Evolutionary conservation across 2,113 vertebrate genomes (phyloP), one percentile per base, ranked within the genome.

Genomic region (Brachionichthys hirsutus): DNA sequence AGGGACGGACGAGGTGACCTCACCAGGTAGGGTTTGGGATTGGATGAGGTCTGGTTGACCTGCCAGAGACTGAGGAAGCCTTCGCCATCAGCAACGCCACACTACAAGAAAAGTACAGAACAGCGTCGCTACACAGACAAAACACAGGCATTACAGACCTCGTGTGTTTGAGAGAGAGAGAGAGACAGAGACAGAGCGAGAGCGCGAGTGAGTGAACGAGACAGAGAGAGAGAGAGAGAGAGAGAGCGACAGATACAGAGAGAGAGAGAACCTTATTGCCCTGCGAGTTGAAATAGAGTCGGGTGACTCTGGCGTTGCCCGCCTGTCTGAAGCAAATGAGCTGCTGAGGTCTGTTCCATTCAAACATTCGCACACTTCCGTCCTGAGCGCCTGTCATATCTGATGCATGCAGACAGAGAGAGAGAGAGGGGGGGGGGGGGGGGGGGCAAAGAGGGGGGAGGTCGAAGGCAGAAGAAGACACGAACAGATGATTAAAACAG

Each of bases 11-110:
- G 22, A 22, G n/a, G 19, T 38, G 46, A 41, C 5, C 94, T 93
- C 87, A 98, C 97, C 92, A 98, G 88, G 63, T 99, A 99, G 8
- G 96, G 95, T 85, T 99, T 99, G 43, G 97, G 97, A 86, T 94
- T 98, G 30, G 95, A 94, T 30, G 92, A 92, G 3, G 95, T 93
- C 87, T 98, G 96, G 83, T 98, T 98, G 83, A 99, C 94, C 92
- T 99, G 97, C 96, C 97, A 99, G 62, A 99, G 93, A 79, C 97
- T 99, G 75, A 99, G 90, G 89, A 94, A 98, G 36, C 97, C 97
- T 75, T 99, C 97, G 56, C 96, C 97, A 51, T 99, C 97, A 30
- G 95, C 95, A 51, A 99, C 97, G 12, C 97, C 97, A 69, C 96
- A 98, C 96, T 99, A 78, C 40, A 88, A 30, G 34, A 54, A 18